Evolutionary conservation across 2,797 vertebrate species (phyloP), one percentile per base, ranked within the genome.

Genomic region (Protonibea diacanthus): DNA sequence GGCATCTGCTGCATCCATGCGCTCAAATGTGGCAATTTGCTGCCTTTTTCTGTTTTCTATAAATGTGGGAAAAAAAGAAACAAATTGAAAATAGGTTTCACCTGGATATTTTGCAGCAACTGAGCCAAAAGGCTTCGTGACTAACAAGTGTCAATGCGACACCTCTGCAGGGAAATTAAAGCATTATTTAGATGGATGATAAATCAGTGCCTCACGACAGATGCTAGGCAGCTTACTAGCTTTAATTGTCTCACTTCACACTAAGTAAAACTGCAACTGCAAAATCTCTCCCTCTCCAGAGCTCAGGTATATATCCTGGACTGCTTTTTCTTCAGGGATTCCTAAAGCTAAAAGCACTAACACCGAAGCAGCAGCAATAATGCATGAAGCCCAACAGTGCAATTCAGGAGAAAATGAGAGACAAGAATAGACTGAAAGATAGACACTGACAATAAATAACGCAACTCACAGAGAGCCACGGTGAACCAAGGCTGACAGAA

Each of bases 151-250:
- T 72, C 58, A 27, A 79, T 73, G 33, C 3, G 12, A 52, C 52
- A 64, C 11, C 23, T 84, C 81, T 74, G 45, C 27, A 7, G 84
- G 76, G 63, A 78, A 69, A 82, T 80, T 59, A 27, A 80, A 75
- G 51, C 56, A 63, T 40, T 63, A 42, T 45, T 63, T 15, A 48
- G 25, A 78, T 23, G 18, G 47, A 51, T 58, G 59, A 69, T 59
- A 48, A 76, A 71, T 68, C 40, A 66, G 59, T 42, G n/a, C 11
- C 64, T 69, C 42, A 6, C 2, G n/a, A 45, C 64, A 71, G 51
- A 44, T 13, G 2, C 3, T 8, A 33, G 33, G 62, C 11, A 57
- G 80, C 52, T 68, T 18, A 21, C 40, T 17, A 5, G 77, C 51
- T 87, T 51, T 64, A 78, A 71, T 33, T 67, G 25, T 62, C 52